Evolutionary conservation across 2,113 vertebrate genomes (phyloP), one percentile per base, ranked within the genome.

Genomic region (Hippolais icterina): DNA sequence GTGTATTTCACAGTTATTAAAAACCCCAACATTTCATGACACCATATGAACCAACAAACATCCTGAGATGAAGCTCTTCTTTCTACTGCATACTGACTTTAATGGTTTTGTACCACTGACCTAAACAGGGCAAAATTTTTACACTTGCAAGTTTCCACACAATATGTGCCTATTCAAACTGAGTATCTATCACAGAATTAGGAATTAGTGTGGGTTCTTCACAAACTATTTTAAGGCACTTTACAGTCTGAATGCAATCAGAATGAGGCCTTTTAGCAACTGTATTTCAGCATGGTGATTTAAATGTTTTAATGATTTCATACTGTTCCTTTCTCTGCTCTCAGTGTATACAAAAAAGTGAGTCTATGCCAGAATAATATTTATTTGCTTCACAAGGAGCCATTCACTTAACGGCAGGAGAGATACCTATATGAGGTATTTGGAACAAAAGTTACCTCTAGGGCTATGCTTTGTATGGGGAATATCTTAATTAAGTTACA

Each of bases 401-500:
- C 64, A 68, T 82, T 94, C 88, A 84, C 93, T 90, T 92, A 92
- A 64, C 86, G 94, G 94, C 57, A 92, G 80, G 94, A 89, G 53
- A 94, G 65, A 82, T 69, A 86, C 53, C 94, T 93, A 22, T 76
- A 61, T 89, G 65, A 93, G 50, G 89, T 65, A 69, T 94, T 96
- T 91, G 80, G 72, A 94, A 94, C 69, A 92, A 97, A 96, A 89
- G 60, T 75, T 93, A 91, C 88, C 93, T 93, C 92, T 95, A 90
- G 87, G 81, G 65, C 87, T 87, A 89, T 75, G 56, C 47, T 90
- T 94, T 94, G 71, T 94, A 60, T 33, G 12, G 83, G 79, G 76
- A 96, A 92, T 94, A 95, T 86, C 80, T 96, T 96, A 96, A 96
- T 96, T 95, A 96, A 96, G 74, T 96, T 94, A 82, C 83, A 82